Base-by-base conservation (phyloP, 1,140 invertebrate genomes). In the Pseudachorutes palmiensis region DNA sequence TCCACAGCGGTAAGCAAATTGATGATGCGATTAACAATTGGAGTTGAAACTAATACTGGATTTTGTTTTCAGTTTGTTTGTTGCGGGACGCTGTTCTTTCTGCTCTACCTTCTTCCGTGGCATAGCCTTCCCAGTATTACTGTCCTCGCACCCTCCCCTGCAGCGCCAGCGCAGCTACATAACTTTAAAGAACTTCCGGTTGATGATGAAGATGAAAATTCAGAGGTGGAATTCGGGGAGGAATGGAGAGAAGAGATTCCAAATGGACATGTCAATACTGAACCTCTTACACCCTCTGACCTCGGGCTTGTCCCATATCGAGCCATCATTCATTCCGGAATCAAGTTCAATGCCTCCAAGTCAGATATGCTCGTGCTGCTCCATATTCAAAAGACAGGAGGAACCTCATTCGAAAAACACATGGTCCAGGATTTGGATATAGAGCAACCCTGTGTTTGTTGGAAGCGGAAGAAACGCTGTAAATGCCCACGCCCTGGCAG, bases 311-410 rank as follows among this genome's bases (percentile, higher is more conserved):
- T 74, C n/a, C 63, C 70, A 5, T 74, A 74, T 62, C 33, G 68
- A 36, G 64, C 49, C 24, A 71, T 74, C 33, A 30, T 49, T 9
- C 33, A 71, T 26, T 58, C 63, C 19, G 68, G 68, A 24, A 68
- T 68, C 55, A 33, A 49, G 2, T 73, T 73, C 32, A 73, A 73
- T 62, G 69, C 64, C n/a, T 69, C 61, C 62, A 51, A 63, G 2
- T 60, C 68, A 26, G 96, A 98, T 82, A 95, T 98, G 24, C 90
- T 99, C 82, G 94, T 99, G 24, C 98, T 98, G 79, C 80, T 99
- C 51, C 96, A 99, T 77, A 97, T 98, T 79, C 96, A 98, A 80
- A 98, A 99, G 79, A 93, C 90, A 71, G 89, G 89, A 69, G 90
- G 90, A 29, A 96, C 94, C n/a, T 88, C 91, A 1, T 97, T 98